phyloP scores from a whole-genome alignment of 64 coral and sea anemone genomes.

The Acropora tenuis region DNA sequence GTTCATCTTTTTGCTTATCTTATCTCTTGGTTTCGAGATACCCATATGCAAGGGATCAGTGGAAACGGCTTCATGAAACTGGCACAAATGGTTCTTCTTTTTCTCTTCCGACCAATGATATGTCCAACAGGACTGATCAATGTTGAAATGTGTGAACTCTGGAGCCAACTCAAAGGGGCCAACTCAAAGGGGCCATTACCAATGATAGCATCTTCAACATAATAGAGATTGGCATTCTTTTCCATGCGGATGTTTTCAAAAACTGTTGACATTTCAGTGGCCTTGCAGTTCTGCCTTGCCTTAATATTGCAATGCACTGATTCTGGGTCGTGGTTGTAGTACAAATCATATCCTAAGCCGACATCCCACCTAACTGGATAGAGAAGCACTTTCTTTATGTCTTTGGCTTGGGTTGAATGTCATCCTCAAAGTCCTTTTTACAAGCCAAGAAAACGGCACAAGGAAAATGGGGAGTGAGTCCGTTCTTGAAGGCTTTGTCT shows the following conservation, averaged over 20 bases:
- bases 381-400: constrained; percentile 38
- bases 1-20: not conserved
- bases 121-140: constrained; percentile 1
- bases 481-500: constrained; percentile 59
- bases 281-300: not conserved
- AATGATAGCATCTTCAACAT: constrained; percentile 10
- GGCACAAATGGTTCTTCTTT: not conserved
- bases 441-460: constrained; percentile 19
- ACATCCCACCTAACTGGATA: constrained; percentile 38
- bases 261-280: constrained; percentile 16
- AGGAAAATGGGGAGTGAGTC: constrained; percentile 25
- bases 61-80: not conserved
- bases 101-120: constrained; percentile 10
- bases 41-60: not conserved
- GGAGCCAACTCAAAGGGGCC: constrained; percentile 23
- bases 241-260: constrained; percentile 33
- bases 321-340: constrained; percentile 43
- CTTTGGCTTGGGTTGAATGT: constrained; percentile 20
- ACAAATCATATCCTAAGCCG: constrained; percentile 50
- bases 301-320: constrained; percentile 40
- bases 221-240: not conserved
- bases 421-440: constrained; percentile 64
- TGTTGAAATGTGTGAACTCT: not conserved
- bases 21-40: not conserved
- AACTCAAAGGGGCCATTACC: constrained; percentile 23